Conservation (phyloP, 2,888 invertebrate genomes). For the Eucera pruinosa region DNA sequence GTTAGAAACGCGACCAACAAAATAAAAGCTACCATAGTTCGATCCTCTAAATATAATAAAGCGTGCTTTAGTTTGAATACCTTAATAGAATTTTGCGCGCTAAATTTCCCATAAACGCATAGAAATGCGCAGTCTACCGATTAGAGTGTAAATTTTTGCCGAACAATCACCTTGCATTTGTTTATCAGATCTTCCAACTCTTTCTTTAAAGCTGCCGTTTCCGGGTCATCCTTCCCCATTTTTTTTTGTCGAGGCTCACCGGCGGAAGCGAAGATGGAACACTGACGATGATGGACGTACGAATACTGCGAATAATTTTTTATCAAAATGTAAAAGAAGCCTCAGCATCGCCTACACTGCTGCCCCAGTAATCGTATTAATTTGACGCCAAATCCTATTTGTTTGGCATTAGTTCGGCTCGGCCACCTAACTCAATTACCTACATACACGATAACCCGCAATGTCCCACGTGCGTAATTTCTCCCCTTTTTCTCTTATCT, state of each 20-base stretch:
- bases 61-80: too few relatives aligned
- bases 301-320: conserved; percentile 72
- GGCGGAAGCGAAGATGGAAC: conserved; percentile 43
- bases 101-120: too few relatives aligned
- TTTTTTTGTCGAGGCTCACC: conserved; percentile 5
- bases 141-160: conserved; percentile 19
- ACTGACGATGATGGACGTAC: conserved; percentile 64
- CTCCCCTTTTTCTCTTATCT: background rate
- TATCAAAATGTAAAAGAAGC: conserved; percentile 78
- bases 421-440: conserved; percentile 78
- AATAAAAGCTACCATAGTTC: too few relatives aligned
- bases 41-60: too few relatives aligned
- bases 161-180: conserved; percentile 89
- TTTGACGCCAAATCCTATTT: conserved; percentile 81
- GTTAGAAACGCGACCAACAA: too few relatives aligned
- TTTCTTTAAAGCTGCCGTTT: conserved; percentile 90
- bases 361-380: conserved; percentile 83
- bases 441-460: conserved; percentile 61
- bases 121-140: background rate
- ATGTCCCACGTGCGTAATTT: conserved; percentile 32
- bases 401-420: conserved; percentile 77
- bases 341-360: conserved; percentile 76
- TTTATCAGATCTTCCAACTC: conserved; percentile 93
- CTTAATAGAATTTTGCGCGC: too few relatives aligned
- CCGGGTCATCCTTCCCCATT: conserved; percentile 94